Evolutionary conservation across 2,113 vertebrate genomes (phyloP), one percentile per base, ranked within the genome.

Genomic region (Myiozetetes cayanensis): DNA sequence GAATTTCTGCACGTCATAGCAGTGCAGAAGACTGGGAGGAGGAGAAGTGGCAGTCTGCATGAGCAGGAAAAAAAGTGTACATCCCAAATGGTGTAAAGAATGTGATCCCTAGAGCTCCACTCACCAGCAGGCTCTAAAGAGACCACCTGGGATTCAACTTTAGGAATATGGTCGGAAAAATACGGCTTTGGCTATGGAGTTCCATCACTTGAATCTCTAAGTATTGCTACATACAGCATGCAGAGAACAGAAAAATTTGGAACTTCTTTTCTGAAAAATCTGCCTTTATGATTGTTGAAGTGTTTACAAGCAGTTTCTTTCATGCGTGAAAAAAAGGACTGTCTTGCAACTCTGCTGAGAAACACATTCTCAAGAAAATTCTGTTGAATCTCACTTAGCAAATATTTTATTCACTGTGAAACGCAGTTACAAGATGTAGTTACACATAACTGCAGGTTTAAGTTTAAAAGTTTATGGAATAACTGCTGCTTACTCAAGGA

Each of bases 1-100:
- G 94, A 55, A 96, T 94, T 93, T 94, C 82, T 76, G 92, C 95
- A 94, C 28, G 17, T 94, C 87, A 87, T 33, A 91, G 85, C 59
- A 65, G 28, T 31, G 43, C 53, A 81, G 66, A 76, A 82, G 78
- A 39, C 31, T 39, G 62, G 47, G 63, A 92, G 52, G 43, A 84
- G 16, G 33, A 87, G 79, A 87, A 88, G 43, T 33, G 56, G 13
- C 44, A 43, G 55, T 67, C 53, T 96, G n/a, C n/a, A 56, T 24
- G 63, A 55, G 37, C 73, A 70, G 25, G 37, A 31, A 4, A 50
- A 88, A 87, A 56, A 74, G 7, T n/a, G 8, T 53, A 33, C 12
- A 58, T 87, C 67, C 25, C 65, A 78, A 88, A 28, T 19, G 20
- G 9, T 71, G 47, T 73, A 83, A 93, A 79, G 25, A 77, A 8